phyloP scores from a whole-genome alignment of 1,140 invertebrate genomes.

The Dreissena rostriformis region DNA sequence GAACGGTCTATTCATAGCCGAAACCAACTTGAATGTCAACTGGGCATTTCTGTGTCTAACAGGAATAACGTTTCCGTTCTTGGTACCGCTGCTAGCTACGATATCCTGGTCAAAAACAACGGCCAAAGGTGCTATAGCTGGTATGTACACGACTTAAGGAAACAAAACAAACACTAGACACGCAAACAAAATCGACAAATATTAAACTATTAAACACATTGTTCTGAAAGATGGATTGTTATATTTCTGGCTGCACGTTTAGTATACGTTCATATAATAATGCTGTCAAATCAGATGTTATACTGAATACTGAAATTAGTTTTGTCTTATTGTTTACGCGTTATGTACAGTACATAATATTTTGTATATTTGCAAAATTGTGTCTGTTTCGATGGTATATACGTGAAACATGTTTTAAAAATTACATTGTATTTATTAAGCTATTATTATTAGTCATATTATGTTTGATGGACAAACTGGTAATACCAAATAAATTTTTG shows the following conservation, averaged over 20 bases:
- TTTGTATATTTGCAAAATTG: not conserved
- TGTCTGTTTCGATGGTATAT: not conserved
- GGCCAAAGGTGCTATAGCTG: slow-evolving; percentile 60
- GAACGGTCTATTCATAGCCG: slow-evolving; percentile 33
- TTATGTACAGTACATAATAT: not conserved
- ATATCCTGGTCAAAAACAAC: slow-evolving; percentile 66
- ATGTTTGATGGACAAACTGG: too few relatives aligned
- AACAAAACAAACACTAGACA: not conserved
- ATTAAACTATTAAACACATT: not conserved
- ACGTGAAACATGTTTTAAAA: not conserved
- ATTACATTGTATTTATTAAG: too few relatives aligned
- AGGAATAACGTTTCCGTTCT: slow-evolving; percentile 32
- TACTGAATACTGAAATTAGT: too few relatives aligned
- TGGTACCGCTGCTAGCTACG: slow-evolving; percentile 66
- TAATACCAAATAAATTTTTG: not conserved
- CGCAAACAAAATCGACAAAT: not conserved
- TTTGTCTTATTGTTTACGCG: too few relatives aligned
- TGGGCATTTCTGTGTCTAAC: slow-evolving; percentile 26
- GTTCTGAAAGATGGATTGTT: not conserved
- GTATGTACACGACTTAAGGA: slow-evolving; percentile 6
- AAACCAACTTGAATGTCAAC: slow-evolving; percentile 43
- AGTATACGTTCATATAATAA: too few relatives aligned
- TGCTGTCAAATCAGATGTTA: too few relatives aligned
- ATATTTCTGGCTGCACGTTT: not conserved
- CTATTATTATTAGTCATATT: too few relatives aligned